Evolutionary conservation across 2,888 invertebrate genomes (phyloP).

Genomic region (Aspidapion aeneum): DNA sequence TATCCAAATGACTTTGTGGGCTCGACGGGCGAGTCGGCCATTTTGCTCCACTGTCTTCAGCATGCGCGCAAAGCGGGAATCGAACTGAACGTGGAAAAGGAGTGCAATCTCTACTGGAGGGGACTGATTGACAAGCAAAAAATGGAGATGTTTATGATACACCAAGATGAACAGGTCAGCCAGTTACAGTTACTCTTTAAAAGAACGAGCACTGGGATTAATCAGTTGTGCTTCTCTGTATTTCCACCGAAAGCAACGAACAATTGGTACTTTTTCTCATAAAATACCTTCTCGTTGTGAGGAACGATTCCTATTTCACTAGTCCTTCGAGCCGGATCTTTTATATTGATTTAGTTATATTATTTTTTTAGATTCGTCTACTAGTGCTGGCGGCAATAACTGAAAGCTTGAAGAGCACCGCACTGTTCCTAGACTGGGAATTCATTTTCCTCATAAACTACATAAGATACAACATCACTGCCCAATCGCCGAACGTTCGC

Average conservation of each 20-base stretch:
- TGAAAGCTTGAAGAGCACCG: conserved; percentile 72
- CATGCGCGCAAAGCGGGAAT: conserved; percentile 52
- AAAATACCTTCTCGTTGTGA: too few species aligned
- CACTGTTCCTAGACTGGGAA: conserved; percentile 59
- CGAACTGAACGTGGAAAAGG: conserved; percentile 30
- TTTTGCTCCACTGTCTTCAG: conserved; percentile 50
- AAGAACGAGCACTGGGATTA: conserved; percentile 64
- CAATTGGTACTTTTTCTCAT: too few species aligned
- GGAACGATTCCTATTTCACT: too few species aligned
- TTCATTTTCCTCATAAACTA: conserved; percentile 60
- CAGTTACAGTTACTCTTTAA: too few species aligned
- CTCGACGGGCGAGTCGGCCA: conserved; percentile 37
- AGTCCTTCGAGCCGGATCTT: too few species aligned
- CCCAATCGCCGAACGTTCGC: conserved; percentile 63
- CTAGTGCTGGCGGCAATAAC: conserved; percentile 66
- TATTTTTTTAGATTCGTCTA: conserved; percentile 58
- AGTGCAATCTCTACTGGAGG: conserved; percentile 49
- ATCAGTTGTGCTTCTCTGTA: too few species aligned
- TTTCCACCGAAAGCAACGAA: too few species aligned
- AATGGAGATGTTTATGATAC: conserved; percentile 55
- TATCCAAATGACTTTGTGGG: conserved; percentile 33
- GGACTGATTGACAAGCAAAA: conserved; percentile 52
- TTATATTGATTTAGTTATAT: too few species aligned
- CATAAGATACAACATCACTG: conserved; percentile 65
- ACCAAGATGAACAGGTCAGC: conserved; percentile 62